These are phyloP conservation scores for Hemistola chrysoprasaria DNA, from an alignment of 2,888 invertebrate genomes.

Conservation along the genomic window DNA sequence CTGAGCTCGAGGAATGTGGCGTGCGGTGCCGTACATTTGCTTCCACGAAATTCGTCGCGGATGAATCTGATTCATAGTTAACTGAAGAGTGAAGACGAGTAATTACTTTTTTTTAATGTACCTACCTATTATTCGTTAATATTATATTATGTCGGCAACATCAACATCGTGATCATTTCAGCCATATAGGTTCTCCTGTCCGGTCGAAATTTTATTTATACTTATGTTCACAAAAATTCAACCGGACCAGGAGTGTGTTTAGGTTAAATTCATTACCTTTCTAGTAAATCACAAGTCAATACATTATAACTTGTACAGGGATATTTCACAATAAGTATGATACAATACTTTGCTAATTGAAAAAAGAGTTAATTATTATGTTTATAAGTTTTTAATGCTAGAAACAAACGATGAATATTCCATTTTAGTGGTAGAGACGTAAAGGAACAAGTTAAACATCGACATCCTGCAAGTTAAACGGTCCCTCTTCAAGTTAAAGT, in stretches of 20 bases:
- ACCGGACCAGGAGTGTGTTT: too few species aligned
- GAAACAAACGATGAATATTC: conserved; percentile 39
- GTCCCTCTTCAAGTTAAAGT: conserved; percentile 44
- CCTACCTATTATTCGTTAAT: too few species aligned
- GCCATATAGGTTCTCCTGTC: too few species aligned
- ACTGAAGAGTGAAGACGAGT: conserved; percentile 6
- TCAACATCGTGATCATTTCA: too few species aligned
- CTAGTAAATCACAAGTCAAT: too few species aligned
- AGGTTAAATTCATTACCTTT: too few species aligned
- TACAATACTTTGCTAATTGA: not conserved
- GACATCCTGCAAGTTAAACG: conserved; percentile 42
- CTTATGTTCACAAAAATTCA: too few species aligned
- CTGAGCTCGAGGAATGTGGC: conserved; percentile 55
- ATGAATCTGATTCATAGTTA: conserved; percentile 45
- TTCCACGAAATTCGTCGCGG: conserved; percentile 65
- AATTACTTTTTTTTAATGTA: too few species aligned
- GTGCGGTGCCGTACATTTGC: conserved; percentile 39
- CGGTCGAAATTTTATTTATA: too few species aligned
- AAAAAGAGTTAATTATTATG: conserved; percentile 1
- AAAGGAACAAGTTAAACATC: conserved; percentile 36
- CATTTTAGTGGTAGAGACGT: conserved; percentile 9
- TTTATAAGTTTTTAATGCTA: conserved; percentile 42
- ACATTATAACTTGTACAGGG: too few species aligned
- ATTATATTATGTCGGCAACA: too few species aligned
- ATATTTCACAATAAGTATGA: too few species aligned